These are phyloP conservation scores for Oceanites oceanicus DNA, from an alignment of 2,113 vertebrate genomes.

Conservation along the genomic window DNA sequence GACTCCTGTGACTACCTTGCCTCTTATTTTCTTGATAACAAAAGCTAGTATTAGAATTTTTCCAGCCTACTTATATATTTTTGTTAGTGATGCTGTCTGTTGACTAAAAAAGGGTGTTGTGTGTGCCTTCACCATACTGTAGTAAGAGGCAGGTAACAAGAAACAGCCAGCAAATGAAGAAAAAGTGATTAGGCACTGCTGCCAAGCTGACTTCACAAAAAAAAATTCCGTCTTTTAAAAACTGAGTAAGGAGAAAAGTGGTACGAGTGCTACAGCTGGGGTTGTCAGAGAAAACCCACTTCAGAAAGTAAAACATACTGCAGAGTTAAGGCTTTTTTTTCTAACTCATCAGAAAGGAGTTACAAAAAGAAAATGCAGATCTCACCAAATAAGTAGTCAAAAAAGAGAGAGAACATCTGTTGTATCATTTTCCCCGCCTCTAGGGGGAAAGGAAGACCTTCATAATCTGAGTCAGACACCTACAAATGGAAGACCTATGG, in stretches of 20 bases:
- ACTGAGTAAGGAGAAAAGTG: slow-evolving; percentile 9
- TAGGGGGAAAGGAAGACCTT: background rate
- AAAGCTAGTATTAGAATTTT: background rate
- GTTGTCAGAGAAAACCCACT: slow-evolving; percentile 50
- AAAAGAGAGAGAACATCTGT: slow-evolving; percentile 40
- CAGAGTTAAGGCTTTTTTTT: slow-evolving; percentile 26
- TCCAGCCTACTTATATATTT: background rate
- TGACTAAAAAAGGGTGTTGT: background rate
- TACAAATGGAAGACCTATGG: background rate
- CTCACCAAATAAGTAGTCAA: slow-evolving; percentile 30
- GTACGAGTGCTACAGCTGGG: slow-evolving; percentile 11
- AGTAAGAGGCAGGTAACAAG: background rate
- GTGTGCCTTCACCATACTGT: background rate
- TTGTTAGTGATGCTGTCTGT: background rate
- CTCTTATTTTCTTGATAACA: background rate
- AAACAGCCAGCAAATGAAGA: background rate
- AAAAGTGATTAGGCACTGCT: background rate
- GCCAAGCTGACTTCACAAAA: background rate
- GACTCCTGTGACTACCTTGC: background rate
- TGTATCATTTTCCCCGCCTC: background rate
- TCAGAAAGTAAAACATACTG: slow-evolving; percentile 51
- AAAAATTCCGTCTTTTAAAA: background rate
- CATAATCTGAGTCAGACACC: background rate
- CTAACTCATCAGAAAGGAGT: slow-evolving; percentile 34
- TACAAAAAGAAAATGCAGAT: slow-evolving; percentile 51